A percentile compares a stretch with the other conserved stretches of the same genome.
Conservation (phyloP, 2,888 invertebrate species). For the Lacanobia wlatinum region DNA sequence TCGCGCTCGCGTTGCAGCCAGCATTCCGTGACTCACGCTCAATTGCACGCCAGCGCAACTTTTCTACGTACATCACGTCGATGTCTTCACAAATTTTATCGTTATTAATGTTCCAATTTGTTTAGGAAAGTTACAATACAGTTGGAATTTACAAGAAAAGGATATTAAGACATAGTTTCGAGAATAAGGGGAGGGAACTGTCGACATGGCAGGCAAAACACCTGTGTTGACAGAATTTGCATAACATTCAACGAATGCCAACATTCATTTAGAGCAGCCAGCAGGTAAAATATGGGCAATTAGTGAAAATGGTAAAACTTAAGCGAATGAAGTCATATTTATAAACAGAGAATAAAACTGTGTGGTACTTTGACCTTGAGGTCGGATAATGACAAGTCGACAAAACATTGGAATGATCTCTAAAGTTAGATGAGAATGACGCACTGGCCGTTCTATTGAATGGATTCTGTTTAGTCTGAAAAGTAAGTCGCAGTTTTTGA, state of each 20-base stretch:
- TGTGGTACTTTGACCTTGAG: conserved; percentile 69
- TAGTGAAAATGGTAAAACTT: conserved; percentile 70
- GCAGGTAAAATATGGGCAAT: conserved; percentile 63
- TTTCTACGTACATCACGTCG: conserved; percentile 52
- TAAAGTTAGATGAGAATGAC: conserved; percentile 71
- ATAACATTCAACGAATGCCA: conserved; percentile 33
- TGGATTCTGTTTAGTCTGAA: conserved; percentile 55
- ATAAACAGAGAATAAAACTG: conserved; percentile 68
- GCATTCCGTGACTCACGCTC: conserved; percentile 65
- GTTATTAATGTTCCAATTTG: conserved; percentile 59
- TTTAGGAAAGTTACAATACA: conserved; percentile 56
- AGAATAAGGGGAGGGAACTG: conserved; percentile 7
- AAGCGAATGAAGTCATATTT: conserved; percentile 76
- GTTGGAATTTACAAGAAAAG: conserved; percentile 31
- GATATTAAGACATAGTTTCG: conserved; percentile 32
- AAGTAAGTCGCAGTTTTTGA: conserved; percentile 34
- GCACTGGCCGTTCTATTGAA: conserved; percentile 61
- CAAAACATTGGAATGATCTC: conserved; percentile 69
- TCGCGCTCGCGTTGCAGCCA: conserved; percentile 54
- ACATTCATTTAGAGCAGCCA: conserved; percentile 11
- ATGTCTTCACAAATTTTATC: conserved; percentile 59
- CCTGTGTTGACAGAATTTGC: conserved; percentile 53
- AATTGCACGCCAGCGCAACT: conserved; percentile 59
- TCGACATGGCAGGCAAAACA: conserved; percentile 34
- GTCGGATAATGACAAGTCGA: conserved; percentile 69